These are phyloP conservation scores for Schlechtendalia chinensis DNA, from an alignment of 1,140 invertebrate species.

Conservation along the genomic window DNA sequence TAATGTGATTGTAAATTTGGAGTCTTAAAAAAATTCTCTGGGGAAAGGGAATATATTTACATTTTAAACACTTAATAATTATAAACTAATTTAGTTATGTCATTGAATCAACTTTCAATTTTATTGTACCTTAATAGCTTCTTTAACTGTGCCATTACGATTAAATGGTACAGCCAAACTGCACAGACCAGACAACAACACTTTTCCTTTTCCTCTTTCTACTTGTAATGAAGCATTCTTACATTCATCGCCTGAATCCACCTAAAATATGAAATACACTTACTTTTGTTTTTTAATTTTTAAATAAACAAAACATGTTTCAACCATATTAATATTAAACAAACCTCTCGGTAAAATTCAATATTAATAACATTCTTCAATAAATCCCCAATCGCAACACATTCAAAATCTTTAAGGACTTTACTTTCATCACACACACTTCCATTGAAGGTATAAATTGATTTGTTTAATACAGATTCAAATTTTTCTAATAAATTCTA, in stretches of 20 bases:
- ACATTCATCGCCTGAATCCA: conserved; percentile 11
- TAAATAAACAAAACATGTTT: background rate
- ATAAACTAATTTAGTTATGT: too few species aligned
- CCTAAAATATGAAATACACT: background rate
- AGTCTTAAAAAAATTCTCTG: too few species aligned
- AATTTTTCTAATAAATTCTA: conserved; percentile 40
- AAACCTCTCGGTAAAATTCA: conserved; percentile 26
- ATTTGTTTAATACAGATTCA: conserved; percentile 2
- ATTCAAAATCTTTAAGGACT: conserved; percentile 20
- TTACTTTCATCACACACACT: conserved; percentile 26
- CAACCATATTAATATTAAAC: background rate
- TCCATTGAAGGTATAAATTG: conserved; percentile 26
- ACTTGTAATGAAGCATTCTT: conserved; percentile 22
- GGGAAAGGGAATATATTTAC: too few species aligned
- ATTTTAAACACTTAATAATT: too few species aligned
- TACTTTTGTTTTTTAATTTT: background rate
- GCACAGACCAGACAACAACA: conserved; percentile 27
- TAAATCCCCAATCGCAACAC: background rate
- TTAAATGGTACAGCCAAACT: conserved; percentile 40
- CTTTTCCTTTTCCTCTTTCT: conserved; percentile 24
- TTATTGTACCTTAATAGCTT: conserved; percentile 21
- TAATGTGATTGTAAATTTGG: too few species aligned
- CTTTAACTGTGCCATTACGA: conserved; percentile 14
- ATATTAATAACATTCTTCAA: conserved; percentile 37
- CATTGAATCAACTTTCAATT: too few species aligned